These are phyloP conservation scores for Physocephala rufipes DNA, from an alignment of 2,888 invertebrate genomes.

Conservation along the genomic window DNA sequence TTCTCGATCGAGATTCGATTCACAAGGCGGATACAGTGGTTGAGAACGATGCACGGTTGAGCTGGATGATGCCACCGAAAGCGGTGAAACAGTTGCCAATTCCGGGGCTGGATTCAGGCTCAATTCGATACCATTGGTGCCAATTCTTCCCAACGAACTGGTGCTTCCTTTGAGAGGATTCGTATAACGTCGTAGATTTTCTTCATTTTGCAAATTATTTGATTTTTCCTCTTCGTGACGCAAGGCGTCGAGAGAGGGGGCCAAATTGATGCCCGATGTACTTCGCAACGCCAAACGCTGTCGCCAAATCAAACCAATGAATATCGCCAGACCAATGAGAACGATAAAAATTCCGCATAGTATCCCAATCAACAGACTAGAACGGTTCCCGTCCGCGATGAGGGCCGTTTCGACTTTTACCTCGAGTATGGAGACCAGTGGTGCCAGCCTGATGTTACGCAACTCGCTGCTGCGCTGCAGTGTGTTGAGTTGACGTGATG, in stretches of 20 bases:
- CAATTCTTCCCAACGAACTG: constrained; percentile 67
- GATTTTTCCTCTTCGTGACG: constrained; percentile 87
- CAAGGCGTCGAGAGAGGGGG: constrained; percentile 70
- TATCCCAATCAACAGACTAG: constrained; percentile 65
- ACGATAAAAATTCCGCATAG: constrained; percentile 66
- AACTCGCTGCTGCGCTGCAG: constrained; percentile 57
- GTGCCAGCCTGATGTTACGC: constrained; percentile 71
- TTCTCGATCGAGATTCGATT: constrained; percentile 63
- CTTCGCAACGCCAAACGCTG: constrained; percentile 68
- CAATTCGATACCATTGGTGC: constrained; percentile 67
- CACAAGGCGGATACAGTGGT: constrained; percentile 63
- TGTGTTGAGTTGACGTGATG: constrained; percentile 67
- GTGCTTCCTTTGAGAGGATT: constrained; percentile 77
- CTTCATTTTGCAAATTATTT: constrained; percentile 90
- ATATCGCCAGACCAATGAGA: constrained; percentile 65
- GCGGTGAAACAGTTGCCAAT: constrained; percentile 55
- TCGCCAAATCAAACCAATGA: constrained; percentile 69
- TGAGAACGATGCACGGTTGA: constrained; percentile 62
- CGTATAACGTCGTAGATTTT: constrained; percentile 84
- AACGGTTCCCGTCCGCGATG: constrained; percentile 64
- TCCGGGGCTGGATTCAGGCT: constrained; percentile 64
- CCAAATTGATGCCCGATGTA: constrained; percentile 68
- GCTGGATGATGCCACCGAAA: constrained; percentile 66
- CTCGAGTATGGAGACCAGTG: constrained; percentile 77
- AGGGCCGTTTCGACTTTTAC: constrained; percentile 79